Percentiles rank a stretch among this genome's conserved stretches.
These are phyloP conservation scores for Ictidomys tridecemlineatus DNA, from an alignment of 2,113 vertebrate species.

Conservation along the genomic window DNA sequence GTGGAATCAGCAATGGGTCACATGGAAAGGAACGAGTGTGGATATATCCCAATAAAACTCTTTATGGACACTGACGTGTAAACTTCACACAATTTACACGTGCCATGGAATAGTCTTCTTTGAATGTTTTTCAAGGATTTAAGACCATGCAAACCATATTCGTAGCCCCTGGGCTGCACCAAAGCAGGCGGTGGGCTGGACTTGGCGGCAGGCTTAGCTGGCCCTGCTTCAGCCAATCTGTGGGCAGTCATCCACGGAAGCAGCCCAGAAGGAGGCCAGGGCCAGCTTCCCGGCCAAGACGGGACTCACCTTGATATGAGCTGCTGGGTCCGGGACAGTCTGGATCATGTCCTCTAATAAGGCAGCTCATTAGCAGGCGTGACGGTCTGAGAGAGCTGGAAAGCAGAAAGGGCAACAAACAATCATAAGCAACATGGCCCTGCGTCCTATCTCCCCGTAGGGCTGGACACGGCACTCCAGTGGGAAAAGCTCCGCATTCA, in stretches of 20 bases:
- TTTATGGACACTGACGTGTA: neutral
- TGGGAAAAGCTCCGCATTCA: too few species aligned
- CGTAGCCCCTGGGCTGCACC: neutral
- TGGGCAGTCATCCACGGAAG: accelerated
- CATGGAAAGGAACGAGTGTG: accelerated
- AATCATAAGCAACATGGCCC: neutral
- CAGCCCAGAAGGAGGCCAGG: neutral
- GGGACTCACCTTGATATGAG: constrained; percentile 90
- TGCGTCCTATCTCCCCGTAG: neutral
- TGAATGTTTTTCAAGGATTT: neutral
- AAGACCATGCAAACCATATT: neutral
- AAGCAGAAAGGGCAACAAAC: constrained; percentile 49
- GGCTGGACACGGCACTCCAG: neutral
- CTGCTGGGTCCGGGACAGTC: constrained; percentile 91
- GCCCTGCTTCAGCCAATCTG: accelerated
- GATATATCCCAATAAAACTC: neutral
- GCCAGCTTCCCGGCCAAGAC: accelerated
- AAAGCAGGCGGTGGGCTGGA: accelerated
- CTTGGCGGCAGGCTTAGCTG: accelerated
- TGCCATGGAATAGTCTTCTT: neutral
- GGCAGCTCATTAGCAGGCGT: constrained; percentile 77
- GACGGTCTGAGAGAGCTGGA: constrained; percentile 83
- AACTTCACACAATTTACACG: neutral
- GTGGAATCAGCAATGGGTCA: accelerated
- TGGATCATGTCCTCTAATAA: constrained; percentile 91